These are phyloP conservation scores for Drosophila arawakana DNA, from an alignment of 1,140 invertebrate genomes.

Conservation along the genomic window DNA sequence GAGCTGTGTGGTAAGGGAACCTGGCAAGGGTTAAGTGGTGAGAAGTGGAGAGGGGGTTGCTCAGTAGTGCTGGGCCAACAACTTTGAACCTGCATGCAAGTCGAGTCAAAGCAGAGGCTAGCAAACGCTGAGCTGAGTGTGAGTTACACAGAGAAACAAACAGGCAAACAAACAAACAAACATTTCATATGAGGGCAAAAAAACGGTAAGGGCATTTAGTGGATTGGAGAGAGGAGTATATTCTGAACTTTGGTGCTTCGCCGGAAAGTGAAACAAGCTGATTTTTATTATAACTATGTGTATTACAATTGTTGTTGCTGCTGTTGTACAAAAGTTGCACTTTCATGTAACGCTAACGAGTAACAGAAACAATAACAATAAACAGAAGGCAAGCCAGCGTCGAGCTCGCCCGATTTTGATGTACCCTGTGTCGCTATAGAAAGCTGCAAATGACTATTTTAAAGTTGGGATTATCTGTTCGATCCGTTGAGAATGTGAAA, in stretches of 20 bases:
- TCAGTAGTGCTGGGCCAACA: slow-evolving; percentile 50
- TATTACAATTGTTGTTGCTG: slow-evolving; percentile 63
- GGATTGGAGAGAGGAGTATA: not conserved
- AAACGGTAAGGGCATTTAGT: not conserved
- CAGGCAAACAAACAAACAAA: slow-evolving; percentile 42
- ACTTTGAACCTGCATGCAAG: slow-evolving; percentile 73
- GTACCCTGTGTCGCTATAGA: too few species aligned
- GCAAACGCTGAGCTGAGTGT: slow-evolving; percentile 48
- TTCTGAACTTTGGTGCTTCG: slow-evolving; percentile 33
- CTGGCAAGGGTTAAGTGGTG: slow-evolving; percentile 1
- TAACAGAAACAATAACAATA: slow-evolving; percentile 41
- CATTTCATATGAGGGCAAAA: slow-evolving; percentile 26
- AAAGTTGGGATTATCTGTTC: too few species aligned
- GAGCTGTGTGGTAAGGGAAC: not conserved
- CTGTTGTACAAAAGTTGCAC: slow-evolving; percentile 71
- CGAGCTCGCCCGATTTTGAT: too few species aligned
- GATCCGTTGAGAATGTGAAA: too few species aligned
- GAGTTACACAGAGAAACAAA: slow-evolving; percentile 50
- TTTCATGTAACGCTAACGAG: slow-evolving; percentile 73
- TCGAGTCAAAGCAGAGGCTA: slow-evolving; percentile 22
- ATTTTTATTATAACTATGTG: slow-evolving; percentile 73
- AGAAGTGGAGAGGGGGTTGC: slow-evolving; percentile 16
- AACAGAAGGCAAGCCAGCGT: slow-evolving; percentile 6
- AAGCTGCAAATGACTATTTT: too few species aligned
- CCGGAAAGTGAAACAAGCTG: slow-evolving; percentile 62